phyloP scores from a whole-genome alignment of 2,113 vertebrate genomes.

The Corvus moneduloides region DNA sequence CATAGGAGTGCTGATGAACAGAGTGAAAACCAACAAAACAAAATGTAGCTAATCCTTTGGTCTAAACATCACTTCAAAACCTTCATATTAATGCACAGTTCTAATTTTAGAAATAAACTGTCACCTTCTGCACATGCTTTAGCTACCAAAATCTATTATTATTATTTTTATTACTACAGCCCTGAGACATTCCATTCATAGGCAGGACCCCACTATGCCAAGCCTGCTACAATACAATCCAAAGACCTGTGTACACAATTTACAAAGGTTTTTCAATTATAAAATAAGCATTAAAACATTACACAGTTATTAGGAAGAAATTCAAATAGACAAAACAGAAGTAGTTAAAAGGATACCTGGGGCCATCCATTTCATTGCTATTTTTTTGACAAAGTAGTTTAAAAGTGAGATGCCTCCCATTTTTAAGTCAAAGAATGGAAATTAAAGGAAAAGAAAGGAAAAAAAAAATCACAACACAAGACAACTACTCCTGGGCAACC shows the following conservation, averaged over 20 bases:
- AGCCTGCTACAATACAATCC: neutral
- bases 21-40: neutral
- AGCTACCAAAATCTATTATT: neutral
- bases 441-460: neutral
- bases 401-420: neutral
- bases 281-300: neutral
- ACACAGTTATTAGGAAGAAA: neutral
- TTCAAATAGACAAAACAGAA: neutral
- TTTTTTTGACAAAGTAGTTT: neutral
- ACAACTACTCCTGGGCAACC: neutral
- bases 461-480: neutral
- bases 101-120: neutral
- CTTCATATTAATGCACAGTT: neutral
- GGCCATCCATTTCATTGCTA: neutral
- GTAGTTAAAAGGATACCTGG: neutral
- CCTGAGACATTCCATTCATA: neutral
- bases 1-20: neutral
- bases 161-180: neutral
- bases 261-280: neutral
- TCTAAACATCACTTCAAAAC: neutral
- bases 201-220: neutral
- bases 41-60: neutral
- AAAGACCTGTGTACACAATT: neutral
- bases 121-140: neutral
- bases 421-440: slow-evolving; percentile 2